Base-by-base conservation (phyloP, 2,888 invertebrate genomes). In the Malthinus seriepunctatus region DNA sequence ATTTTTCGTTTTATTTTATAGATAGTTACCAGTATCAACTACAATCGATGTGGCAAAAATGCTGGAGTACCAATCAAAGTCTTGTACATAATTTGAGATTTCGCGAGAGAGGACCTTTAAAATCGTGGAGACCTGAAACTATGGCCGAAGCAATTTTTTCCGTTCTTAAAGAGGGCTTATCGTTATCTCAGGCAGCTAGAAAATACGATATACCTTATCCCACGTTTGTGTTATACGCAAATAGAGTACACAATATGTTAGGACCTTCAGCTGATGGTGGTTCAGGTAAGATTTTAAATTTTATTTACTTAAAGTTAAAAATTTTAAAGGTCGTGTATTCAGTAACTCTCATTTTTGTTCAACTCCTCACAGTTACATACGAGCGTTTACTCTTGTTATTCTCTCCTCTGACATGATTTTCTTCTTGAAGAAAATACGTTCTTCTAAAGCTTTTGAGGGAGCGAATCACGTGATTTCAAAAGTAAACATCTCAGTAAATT, bases 171-270 rank as follows among this genome's bases (percentile, higher is more conserved):
- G 94, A 95, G 77, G 94, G 94, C 11, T 83, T 94, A 58, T 93
- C 92, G 3, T 81, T 94, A 59, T 93, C 93, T 32, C 94, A 95
- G 77, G 95, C 95, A 0, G 95, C 95, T 12, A 85, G 95, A 71
- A 95, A 94, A 80, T 95, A 93, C 82, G 95, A 95, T 83, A 95
- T 95, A 77, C 95, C 95, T 51, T 95, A 95, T 80, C 95, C 95
- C 66, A 95, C 95, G 7, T 95, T 95, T 79, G 95, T 95, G 64
- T 84, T 95, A 50, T 95, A 95, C 78, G 95, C 95, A 60, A 95
- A 95, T 78, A 84, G 94, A 58, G 94, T 95, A 46, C 94, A 95
- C 82, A 95, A 95, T 78, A 93, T 95, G 92, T 84, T 95, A 64
- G 95, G 95, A 32, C 95, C 95, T 47, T 94, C 93, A 62, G 91